A percentile compares a stretch with the other conserved stretches of the same genome.
These are phyloP conservation scores for Cheirogaleus medius DNA, from an alignment of 2,113 vertebrate genomes.

Conservation along the genomic window DNA sequence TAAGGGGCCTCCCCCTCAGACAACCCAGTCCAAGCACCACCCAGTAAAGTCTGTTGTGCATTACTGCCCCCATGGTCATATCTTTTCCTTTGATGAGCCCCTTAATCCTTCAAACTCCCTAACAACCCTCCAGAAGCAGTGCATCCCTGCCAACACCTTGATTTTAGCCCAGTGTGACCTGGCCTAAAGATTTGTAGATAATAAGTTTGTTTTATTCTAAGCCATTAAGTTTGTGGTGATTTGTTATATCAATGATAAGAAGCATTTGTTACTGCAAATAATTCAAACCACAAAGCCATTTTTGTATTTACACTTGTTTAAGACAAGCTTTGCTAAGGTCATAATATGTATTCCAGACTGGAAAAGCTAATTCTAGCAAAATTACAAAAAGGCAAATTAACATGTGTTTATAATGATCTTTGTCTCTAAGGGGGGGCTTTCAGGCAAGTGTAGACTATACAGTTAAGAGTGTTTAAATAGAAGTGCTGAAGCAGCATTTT, in stretches of 20 bases:
- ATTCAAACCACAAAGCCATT: neutral
- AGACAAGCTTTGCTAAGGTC: slow-evolving; percentile 15
- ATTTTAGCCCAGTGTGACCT: neutral
- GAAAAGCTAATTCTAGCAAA: slow-evolving; percentile 33
- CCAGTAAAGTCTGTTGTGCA: neutral
- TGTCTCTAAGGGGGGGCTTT: neutral
- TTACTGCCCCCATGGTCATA: neutral
- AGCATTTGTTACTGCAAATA: neutral
- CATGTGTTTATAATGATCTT: neutral
- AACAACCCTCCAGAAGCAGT: neutral
- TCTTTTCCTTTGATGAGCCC: neutral
- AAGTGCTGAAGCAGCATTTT: neutral
- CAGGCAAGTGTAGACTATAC: neutral
- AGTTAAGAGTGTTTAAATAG: neutral
- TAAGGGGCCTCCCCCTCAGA: neutral
- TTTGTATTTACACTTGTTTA: neutral
- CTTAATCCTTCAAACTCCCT: neutral
- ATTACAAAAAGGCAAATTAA: neutral
- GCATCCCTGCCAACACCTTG: neutral
- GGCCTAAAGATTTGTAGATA: neutral
- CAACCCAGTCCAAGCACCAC: neutral
- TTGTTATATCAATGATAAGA: neutral
- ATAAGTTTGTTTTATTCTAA: neutral
- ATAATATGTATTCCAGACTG: neutral
- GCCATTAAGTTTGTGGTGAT: neutral